Evolutionary conservation across 2,888 invertebrate species (phyloP).

Genomic region (Plebejus anna): DNA sequence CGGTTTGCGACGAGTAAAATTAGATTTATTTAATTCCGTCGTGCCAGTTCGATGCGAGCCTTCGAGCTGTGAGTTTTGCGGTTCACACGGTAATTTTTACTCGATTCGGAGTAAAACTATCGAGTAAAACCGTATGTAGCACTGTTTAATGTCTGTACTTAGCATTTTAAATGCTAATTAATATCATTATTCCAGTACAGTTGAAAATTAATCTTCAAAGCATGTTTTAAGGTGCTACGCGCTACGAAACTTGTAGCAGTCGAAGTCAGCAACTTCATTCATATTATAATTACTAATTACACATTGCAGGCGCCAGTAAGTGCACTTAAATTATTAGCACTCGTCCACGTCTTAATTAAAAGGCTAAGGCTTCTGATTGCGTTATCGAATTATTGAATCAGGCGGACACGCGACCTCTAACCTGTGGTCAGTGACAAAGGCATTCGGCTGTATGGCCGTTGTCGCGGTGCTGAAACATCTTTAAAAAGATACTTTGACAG

Average conservation of each 20-base stretch:
- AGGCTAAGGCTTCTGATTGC: neutral
- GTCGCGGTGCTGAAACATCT: neutral
- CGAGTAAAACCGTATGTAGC: too few relatives aligned
- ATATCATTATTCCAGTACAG: too few relatives aligned
- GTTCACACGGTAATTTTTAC: too few relatives aligned
- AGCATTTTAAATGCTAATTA: too few relatives aligned
- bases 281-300: neutral
- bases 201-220: too few relatives aligned
- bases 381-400: neutral
- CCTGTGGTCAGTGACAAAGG: slow-evolving; percentile 22
- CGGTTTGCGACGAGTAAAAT: too few relatives aligned
- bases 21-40: too few relatives aligned
- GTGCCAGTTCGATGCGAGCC: too few relatives aligned
- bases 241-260: neutral
- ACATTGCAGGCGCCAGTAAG: neutral
- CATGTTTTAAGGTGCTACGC: neutral
- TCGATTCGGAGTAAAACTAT: too few relatives aligned
- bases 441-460: neutral
- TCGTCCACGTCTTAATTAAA: neutral
- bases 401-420: neutral
- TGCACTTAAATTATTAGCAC: slow-evolving; percentile 3
- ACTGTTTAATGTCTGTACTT: too few relatives aligned
- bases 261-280: neutral
- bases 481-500: slow-evolving; percentile 25
- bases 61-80: too few relatives aligned